Percentiles rank a stretch among this genome's conserved stretches.
phyloP scores from a whole-genome alignment of 2,797 vertebrate species.

The Syngnathus rostellatus region DNA sequence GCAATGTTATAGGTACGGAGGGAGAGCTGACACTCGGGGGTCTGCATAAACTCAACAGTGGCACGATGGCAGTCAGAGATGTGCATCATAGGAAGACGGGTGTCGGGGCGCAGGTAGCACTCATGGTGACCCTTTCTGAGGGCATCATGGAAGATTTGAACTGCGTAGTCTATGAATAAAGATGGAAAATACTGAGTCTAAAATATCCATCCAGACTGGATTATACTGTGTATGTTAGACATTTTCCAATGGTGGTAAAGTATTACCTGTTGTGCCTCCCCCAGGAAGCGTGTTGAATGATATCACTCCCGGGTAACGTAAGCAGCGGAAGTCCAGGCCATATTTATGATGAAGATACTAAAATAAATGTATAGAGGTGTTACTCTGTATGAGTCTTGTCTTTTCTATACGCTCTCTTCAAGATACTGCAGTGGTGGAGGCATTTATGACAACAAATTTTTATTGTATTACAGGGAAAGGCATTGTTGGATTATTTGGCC shows the following conservation, averaged over 20 bases:
- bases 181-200: constrained; percentile 3
- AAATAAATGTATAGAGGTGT: neutral
- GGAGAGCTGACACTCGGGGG: constrained; percentile 64
- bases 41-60: constrained; percentile 73
- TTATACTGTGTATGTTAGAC: neutral
- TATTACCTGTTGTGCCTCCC: constrained; percentile 72
- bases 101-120: constrained; percentile 71
- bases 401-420: no score
- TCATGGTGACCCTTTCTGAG: constrained; percentile 69
- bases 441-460: no score
- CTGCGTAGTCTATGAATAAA: constrained; percentile 67
- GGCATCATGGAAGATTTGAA: constrained; percentile 75
- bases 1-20: constrained; percentile 76
- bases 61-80: constrained; percentile 76
- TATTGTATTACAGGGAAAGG: no score
- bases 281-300: constrained; percentile 67
- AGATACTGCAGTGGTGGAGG: no score
- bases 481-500: no score
- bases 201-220: neutral
- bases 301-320: constrained; percentile 74
- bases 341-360: constrained; percentile 78
- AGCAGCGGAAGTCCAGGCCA: constrained; percentile 72
- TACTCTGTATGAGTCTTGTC: neutral
- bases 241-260: neutral
- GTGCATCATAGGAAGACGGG: constrained; percentile 78